Evolutionary conservation across 1,140 invertebrate genomes (phyloP).

Genomic region (Platorchestia sp.): DNA sequence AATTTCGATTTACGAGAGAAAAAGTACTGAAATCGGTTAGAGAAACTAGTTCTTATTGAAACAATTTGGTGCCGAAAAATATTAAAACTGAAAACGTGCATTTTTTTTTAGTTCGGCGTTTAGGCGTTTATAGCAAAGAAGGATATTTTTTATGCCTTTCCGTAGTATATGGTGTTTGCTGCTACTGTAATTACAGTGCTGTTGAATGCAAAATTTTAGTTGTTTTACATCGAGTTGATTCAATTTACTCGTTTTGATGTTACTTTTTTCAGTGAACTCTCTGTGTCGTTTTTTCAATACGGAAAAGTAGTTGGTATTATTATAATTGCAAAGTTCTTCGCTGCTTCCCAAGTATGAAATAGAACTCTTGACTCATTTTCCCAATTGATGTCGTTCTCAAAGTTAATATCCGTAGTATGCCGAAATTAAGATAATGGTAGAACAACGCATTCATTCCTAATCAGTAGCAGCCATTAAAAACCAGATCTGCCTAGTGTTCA

Average conservation of each 20-base stretch:
- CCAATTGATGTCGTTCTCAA: not conserved
- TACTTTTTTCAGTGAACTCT: not conserved
- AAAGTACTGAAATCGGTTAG: not conserved
- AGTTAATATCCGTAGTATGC: not conserved
- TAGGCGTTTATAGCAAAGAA: not conserved
- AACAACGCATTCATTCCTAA: slow-evolving; percentile 1
- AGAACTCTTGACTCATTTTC: not conserved
- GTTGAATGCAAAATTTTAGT: not conserved
- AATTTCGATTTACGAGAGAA: not conserved
- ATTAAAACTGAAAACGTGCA: not conserved
- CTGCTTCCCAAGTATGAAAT: too few species aligned
- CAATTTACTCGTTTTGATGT: not conserved
- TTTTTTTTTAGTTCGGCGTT: not conserved
- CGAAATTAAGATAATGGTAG: not conserved
- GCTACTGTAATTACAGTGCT: not conserved
- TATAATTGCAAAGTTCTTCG: not conserved
- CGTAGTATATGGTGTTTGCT: not conserved
- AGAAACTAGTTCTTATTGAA: not conserved
- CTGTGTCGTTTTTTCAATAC: not conserved
- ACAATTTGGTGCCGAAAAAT: not conserved
- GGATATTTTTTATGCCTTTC: not conserved
- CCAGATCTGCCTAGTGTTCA: not conserved
- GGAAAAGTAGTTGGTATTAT: not conserved
- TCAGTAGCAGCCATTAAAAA: not conserved
- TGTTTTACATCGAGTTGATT: not conserved